Evolutionary conservation across 2,888 invertebrate genomes (phyloP), one percentile per base, ranked within the genome.

Genomic region (Melieria omissa): DNA sequence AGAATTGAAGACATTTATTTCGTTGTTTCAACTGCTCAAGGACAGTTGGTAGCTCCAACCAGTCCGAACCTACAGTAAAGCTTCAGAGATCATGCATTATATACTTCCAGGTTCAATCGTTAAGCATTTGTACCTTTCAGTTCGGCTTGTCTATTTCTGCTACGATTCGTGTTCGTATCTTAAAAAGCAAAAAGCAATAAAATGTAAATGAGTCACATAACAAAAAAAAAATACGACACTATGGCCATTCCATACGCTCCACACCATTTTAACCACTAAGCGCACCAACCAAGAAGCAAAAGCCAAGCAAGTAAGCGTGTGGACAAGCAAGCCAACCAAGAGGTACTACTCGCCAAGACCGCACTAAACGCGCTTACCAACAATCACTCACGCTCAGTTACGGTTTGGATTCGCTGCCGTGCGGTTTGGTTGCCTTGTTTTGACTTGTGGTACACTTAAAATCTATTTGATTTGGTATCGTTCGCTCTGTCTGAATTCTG

Each of bases 351-450:
- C 64, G 57, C 61, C 68, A 73, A 46, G 52, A 61, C 73, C 79
- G 78, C 81, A 80, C 80, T 82, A 80, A 82, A 78, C 74, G 73
- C 70, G 71, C 75, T 74, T 75, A 72, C 75, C 74, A 75, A 69
- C 74, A 44, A 9, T 16, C 67, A 41, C 58, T 58, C 75, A 73
- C 67, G 71, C 73, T 81, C 82, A 82, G 84, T 82, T 78, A 78
- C 70, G 77, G 75, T 73, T 77, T 77, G 75, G 75, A 74, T 74
- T 77, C 80, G 80, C 76, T 78, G 76, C 73, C 77, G 76, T 78
- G 77, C 84, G 80, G 84, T 81, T 81, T 75, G 77, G 74, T 67
- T 68, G 54, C 54, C 49, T 68, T 63, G 16, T 16, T 16, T 16
- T 16, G 16, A 16, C 16, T 16, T 29, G 29, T 29, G 29, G 29